These are phyloP conservation scores for Orthonychiurus folsomi DNA, from an alignment of 2,888 invertebrate genomes.

Conservation along the genomic window DNA sequence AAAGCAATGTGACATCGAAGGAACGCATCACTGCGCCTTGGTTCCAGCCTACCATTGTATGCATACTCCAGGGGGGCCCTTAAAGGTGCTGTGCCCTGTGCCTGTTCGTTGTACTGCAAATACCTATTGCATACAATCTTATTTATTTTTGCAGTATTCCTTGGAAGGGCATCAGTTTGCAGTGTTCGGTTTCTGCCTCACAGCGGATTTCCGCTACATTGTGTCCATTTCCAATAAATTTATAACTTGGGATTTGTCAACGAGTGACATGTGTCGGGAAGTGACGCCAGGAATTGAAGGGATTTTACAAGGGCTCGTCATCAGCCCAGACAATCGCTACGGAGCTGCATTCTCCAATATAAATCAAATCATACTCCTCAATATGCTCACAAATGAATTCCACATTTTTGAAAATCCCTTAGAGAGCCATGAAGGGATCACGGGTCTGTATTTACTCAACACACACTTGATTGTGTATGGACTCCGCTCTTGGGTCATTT, in stretches of 20 bases:
- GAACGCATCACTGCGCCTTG: constrained; percentile 78
- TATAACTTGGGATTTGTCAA: constrained; percentile 92
- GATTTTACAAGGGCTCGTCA: constrained; percentile 84
- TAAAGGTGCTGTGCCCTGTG: constrained; percentile 57
- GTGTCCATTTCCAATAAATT: constrained; percentile 94
- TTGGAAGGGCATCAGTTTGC: constrained; percentile 97
- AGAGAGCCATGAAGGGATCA: constrained; percentile 56
- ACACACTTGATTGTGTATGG: constrained; percentile 70
- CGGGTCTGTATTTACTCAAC: constrained; percentile 58
- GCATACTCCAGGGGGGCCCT: constrained; percentile 96
- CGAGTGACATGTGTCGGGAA: constrained; percentile 87
- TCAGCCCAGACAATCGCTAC: constrained; percentile 92
- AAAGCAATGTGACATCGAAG: constrained; percentile 81
- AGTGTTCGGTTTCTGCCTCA: constrained; percentile 81
- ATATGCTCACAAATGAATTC: constrained; percentile 89
- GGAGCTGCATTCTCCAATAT: constrained; percentile 93
- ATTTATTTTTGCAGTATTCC: constrained; percentile 60
- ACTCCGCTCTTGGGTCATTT: constrained; percentile 54
- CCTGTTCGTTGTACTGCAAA: too few relatives aligned
- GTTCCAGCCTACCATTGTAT: constrained; percentile 90
- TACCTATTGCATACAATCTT: too few relatives aligned
- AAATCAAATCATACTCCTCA: constrained; percentile 82
- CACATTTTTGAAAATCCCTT: constrained; percentile 76
- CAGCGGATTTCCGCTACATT: constrained; percentile 82
- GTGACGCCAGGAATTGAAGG: constrained; percentile 89